Conservation (phyloP, 2,113 vertebrate genomes). For the Chaetodon auriga region DNA sequence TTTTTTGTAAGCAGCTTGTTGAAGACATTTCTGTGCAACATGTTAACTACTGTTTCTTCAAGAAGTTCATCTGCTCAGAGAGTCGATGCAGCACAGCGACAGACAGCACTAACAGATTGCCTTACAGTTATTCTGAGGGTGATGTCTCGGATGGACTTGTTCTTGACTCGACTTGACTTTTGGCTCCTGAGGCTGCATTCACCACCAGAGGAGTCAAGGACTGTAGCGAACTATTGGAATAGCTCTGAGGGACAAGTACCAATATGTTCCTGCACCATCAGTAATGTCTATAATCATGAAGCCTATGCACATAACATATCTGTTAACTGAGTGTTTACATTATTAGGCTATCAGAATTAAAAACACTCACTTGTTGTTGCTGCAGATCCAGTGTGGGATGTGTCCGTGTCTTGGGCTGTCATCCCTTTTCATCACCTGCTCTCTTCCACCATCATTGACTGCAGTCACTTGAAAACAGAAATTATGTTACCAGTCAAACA, state of each 20-base stretch:
- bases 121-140: slow-evolving; percentile 53
- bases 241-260: slow-evolving; percentile 13
- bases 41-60: slow-evolving; percentile 66
- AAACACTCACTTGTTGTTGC: slow-evolving; percentile 37
- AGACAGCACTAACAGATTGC: slow-evolving; percentile 38
- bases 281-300: slow-evolving; percentile 51
- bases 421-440: background rate
- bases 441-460: background rate
- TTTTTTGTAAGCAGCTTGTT: slow-evolving; percentile 60
- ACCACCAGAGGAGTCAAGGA: slow-evolving; percentile 16
- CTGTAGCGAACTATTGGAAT: background rate
- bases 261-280: slow-evolving; percentile 34
- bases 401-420: slow-evolving; percentile 27
- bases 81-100: slow-evolving; percentile 9
- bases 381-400: slow-evolving; percentile 12
- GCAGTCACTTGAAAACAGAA: background rate
- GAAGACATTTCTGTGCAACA: slow-evolving; percentile 47
- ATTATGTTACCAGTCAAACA: slow-evolving; percentile 3
- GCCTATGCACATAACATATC: slow-evolving; percentile 68
- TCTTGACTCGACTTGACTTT: background rate
- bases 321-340: slow-evolving; percentile 59
- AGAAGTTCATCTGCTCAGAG: slow-evolving; percentile 41
- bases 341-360: slow-evolving; percentile 35
- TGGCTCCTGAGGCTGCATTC: background rate
- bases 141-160: slow-evolving; percentile 9